Conservation (phyloP, 1,140 invertebrate genomes). For the Sycobia sp. region DNA sequence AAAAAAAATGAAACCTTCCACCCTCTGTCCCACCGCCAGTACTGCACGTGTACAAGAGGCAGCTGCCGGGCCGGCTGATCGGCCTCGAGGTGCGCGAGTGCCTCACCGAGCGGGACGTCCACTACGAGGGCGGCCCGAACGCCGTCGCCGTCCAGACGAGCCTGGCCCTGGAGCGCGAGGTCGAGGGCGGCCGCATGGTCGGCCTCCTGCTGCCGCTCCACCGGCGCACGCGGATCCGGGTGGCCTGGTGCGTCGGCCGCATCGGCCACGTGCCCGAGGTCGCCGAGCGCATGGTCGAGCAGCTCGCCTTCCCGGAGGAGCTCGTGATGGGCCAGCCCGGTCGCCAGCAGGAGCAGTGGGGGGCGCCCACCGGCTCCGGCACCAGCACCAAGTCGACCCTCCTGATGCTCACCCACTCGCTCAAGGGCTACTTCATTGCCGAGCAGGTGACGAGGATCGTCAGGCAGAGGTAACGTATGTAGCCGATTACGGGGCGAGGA, state of each 20-base stretch:
- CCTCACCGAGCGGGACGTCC: not conserved
- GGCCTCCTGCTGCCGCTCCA: not conserved
- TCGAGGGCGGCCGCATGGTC: not conserved
- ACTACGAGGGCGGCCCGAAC: not conserved
- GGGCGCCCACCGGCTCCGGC: not conserved
- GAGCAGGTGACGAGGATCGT: not conserved
- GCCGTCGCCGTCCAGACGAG: too few species aligned
- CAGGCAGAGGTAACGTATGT: not conserved
- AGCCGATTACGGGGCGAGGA: too few species aligned
- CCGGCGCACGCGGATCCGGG: not conserved
- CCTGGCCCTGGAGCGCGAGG: not conserved
- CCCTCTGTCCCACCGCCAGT: not conserved
- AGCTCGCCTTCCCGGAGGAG: not conserved
- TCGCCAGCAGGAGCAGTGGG: too few species aligned
- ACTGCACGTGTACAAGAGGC: not conserved
- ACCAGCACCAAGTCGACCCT: too few species aligned
- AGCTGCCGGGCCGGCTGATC: constrained; percentile 8
- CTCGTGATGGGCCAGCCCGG: too few species aligned
- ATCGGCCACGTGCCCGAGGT: not conserved
- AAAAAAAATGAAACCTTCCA: too few species aligned
- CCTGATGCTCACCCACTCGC: not conserved
- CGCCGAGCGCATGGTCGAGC: not conserved
- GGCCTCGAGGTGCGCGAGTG: constrained; percentile 7
- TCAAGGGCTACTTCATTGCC: constrained; percentile 3
- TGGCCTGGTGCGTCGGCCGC: not conserved